A percentile compares a stretch with the other conserved stretches of the same genome.
Conservation (phyloP, 2,888 invertebrate genomes). For the Melinaea menophilus region DNA sequence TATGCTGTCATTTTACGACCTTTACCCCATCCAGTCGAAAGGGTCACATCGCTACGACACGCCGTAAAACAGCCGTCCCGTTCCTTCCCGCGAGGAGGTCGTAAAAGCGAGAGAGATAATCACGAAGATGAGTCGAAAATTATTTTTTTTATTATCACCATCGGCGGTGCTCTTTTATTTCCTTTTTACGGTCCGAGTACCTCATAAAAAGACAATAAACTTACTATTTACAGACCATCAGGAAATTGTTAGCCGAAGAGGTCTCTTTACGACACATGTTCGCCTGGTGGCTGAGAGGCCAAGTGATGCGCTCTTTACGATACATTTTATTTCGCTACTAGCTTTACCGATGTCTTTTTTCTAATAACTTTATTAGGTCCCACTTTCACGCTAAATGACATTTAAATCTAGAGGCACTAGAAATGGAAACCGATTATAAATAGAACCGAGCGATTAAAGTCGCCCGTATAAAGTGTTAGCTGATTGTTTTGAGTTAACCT, state of each 20-base stretch:
- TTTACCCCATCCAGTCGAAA: slow-evolving; percentile 76
- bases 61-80: slow-evolving; percentile 61
- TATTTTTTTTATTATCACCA: slow-evolving; percentile 79
- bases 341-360: slow-evolving; percentile 13
- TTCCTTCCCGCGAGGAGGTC: slow-evolving; percentile 49
- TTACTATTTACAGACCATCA: slow-evolving; percentile 80
- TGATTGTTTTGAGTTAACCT: slow-evolving; percentile 21
- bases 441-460: slow-evolving; percentile 14
- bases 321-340: slow-evolving; percentile 63
- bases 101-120: slow-evolving; percentile 72
- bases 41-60: slow-evolving; percentile 74
- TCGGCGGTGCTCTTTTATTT: slow-evolving; percentile 79
- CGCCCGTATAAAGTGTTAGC: slow-evolving; percentile 31
- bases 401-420: too few relatives aligned
- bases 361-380: too few relatives aligned
- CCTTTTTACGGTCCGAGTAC: slow-evolving; percentile 79
- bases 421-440: background rate
- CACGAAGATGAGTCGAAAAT: slow-evolving; percentile 77
- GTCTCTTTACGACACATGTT: slow-evolving; percentile 78
- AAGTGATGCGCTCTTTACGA: slow-evolving; percentile 74
- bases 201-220: slow-evolving; percentile 80
- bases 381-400: too few relatives aligned
- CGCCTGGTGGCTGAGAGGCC: slow-evolving; percentile 57
- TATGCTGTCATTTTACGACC: slow-evolving; percentile 79
- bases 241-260: slow-evolving; percentile 79